phyloP scores from a whole-genome alignment of 2,888 invertebrate species.

The Ctena decussata region DNA sequence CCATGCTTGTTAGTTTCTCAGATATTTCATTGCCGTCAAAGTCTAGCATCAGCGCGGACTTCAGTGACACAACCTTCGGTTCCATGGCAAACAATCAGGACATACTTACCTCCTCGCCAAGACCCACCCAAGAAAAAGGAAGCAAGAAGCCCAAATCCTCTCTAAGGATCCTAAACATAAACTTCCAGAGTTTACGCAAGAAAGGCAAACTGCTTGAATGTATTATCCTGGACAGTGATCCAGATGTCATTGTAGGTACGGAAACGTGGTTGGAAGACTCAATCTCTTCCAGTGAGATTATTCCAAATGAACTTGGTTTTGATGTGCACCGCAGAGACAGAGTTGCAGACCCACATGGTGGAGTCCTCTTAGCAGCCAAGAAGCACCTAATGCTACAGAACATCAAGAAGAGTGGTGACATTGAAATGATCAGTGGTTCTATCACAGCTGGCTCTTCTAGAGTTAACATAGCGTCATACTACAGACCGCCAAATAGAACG shows the following conservation, averaged over 20 bases:
- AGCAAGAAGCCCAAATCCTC: background rate
- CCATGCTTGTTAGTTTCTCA: conserved; percentile 2
- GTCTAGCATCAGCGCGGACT: background rate
- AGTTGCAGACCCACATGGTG: too few species aligned
- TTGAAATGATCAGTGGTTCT: too few species aligned
- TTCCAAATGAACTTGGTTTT: background rate
- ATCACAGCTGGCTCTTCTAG: too few species aligned
- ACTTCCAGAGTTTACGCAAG: conserved; percentile 12
- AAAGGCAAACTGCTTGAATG: conserved; percentile 7
- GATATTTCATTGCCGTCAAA: conserved; percentile 13
- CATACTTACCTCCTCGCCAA: background rate
- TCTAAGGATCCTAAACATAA: conserved; percentile 11
- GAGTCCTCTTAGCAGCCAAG: too few species aligned
- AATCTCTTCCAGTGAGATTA: background rate
- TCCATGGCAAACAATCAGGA: background rate
- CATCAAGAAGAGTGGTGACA: too few species aligned
- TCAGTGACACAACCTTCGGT: background rate
- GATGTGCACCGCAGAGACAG: too few species aligned
- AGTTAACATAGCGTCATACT: too few species aligned
- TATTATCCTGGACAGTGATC: background rate
- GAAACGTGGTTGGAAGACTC: background rate
- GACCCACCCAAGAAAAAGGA: background rate
- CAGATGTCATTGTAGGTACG: background rate
- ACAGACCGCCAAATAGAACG: too few species aligned
- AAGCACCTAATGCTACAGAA: too few species aligned